Percentiles rank a stretch among this genome's conserved stretches.
phyloP scores from a whole-genome alignment of 2,888 invertebrate genomes.

The Ectobius pallidus region DNA sequence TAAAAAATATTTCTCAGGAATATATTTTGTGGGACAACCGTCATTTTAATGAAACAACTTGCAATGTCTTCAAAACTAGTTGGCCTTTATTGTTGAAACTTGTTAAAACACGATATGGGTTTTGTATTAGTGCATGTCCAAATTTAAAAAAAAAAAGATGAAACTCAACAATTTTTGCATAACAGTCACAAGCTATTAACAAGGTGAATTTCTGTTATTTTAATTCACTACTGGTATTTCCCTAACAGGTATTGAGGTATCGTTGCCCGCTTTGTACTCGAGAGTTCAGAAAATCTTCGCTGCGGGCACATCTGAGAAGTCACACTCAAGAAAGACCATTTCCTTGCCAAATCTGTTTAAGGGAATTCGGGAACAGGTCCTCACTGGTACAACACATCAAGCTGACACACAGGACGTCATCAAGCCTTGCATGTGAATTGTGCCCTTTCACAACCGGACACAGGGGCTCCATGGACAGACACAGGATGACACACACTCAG shows the following conservation, averaged over 20 bases:
- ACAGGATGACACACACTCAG: slow-evolving; percentile 33
- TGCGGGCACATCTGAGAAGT: slow-evolving; percentile 56
- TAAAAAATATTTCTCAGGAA: too few species aligned
- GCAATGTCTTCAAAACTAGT: too few species aligned
- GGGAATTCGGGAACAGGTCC: slow-evolving; percentile 69
- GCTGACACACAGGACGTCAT: slow-evolving; percentile 56
- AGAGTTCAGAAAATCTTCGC: slow-evolving; percentile 66
- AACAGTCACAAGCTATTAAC: too few species aligned
- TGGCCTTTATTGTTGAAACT: too few species aligned
- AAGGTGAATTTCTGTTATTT: too few species aligned
- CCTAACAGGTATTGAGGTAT: slow-evolving; percentile 59
- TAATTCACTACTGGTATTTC: too few species aligned
- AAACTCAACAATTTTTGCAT: too few species aligned
- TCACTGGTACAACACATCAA: slow-evolving; percentile 68
- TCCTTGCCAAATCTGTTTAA: slow-evolving; percentile 65
- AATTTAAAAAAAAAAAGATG: too few species aligned
- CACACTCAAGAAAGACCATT: slow-evolving; percentile 79
- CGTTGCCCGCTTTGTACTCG: slow-evolving; percentile 73
- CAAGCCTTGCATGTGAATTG: slow-evolving; percentile 18
- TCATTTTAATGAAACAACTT: too few species aligned
- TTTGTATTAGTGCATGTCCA: too few species aligned
- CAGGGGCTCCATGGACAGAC: slow-evolving; percentile 30
- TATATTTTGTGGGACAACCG: too few species aligned
- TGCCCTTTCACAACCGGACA: slow-evolving; percentile 28
- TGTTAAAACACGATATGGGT: too few species aligned